Percentiles rank a stretch among this genome's conserved stretches.
Evolutionary conservation across 2,888 invertebrate species (phyloP).

Genomic region (Antheraea assamensis): DNA sequence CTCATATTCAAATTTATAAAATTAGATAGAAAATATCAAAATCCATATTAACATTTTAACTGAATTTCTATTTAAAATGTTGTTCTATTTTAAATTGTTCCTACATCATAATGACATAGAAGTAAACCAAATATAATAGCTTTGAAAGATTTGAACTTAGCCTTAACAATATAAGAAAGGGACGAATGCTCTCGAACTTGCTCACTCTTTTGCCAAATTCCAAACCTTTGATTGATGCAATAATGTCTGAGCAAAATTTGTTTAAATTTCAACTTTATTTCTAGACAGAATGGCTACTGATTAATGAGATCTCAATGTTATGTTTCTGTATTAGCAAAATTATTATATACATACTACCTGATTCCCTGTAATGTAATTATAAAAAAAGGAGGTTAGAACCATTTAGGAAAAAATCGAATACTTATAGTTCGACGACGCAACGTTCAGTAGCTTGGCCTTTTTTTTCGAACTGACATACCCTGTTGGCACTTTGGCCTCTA

Average conservation of each 20-base stretch:
- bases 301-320: not conserved
- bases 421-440: too few species aligned
- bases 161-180: constrained; percentile 35
- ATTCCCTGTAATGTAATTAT: not conserved
- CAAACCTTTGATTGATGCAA: constrained; percentile 27
- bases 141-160: constrained; percentile 13
- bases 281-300: not conserved
- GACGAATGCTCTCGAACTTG: constrained; percentile 40
- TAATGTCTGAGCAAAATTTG: constrained; percentile 6
- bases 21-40: too few species aligned
- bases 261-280: not conserved
- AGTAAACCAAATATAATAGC: not conserved
- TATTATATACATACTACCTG: not conserved
- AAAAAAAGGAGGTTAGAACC: too few species aligned
- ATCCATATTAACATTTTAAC: too few species aligned
- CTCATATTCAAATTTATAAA: too few species aligned
- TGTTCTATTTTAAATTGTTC: not conserved
- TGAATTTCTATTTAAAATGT: too few species aligned
- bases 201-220: constrained; percentile 28
- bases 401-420: too few species aligned
- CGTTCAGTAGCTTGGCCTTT: too few species aligned
- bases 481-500: too few species aligned
- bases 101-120: not conserved
- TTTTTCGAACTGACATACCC: too few species aligned
- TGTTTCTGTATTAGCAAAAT: not conserved